Conservation (phyloP, 2,113 vertebrate genomes). For the Turnix velox region DNA sequence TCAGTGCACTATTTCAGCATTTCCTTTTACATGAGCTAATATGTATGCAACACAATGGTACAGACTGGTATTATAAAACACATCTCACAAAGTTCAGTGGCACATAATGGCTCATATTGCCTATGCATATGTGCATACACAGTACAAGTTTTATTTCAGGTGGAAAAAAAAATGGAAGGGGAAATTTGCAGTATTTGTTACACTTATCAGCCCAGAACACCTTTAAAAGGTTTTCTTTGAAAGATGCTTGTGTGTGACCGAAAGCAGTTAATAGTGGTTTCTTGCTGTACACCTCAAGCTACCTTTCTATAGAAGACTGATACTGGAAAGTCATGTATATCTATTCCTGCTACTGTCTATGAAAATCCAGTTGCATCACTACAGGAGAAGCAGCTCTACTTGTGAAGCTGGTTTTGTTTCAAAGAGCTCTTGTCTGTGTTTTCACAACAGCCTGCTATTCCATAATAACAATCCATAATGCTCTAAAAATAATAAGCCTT, state of each 20-base stretch:
- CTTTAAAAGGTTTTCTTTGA: background rate
- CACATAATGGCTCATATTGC: background rate
- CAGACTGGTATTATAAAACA: background rate
- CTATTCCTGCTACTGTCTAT: background rate
- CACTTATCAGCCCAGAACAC: conserved; percentile 24
- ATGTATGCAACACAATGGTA: background rate
- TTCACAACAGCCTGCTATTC: background rate
- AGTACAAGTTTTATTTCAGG: background rate
- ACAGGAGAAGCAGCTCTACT: background rate
- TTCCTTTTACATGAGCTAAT: background rate
- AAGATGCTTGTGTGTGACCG: background rate
- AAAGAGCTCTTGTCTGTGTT: background rate
- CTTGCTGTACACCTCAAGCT: background rate
- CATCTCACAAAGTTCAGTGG: conserved; percentile 11
- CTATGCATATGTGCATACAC: background rate
- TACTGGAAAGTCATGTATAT: background rate
- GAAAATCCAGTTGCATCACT: background rate
- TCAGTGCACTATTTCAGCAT: background rate
- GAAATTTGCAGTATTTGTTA: conserved; percentile 7
- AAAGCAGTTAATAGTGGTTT: conserved; percentile 4
- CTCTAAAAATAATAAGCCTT: conserved; percentile 58
- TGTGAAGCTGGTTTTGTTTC: background rate
- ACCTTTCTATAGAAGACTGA: background rate
- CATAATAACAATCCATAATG: conserved; percentile 44
- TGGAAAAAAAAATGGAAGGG: background rate